A percentile compares a stretch with the other conserved stretches of the same genome.
These are phyloP conservation scores for Drosophila suboccidentalis DNA, from an alignment of 2,888 invertebrate species.

Conservation along the genomic window DNA sequence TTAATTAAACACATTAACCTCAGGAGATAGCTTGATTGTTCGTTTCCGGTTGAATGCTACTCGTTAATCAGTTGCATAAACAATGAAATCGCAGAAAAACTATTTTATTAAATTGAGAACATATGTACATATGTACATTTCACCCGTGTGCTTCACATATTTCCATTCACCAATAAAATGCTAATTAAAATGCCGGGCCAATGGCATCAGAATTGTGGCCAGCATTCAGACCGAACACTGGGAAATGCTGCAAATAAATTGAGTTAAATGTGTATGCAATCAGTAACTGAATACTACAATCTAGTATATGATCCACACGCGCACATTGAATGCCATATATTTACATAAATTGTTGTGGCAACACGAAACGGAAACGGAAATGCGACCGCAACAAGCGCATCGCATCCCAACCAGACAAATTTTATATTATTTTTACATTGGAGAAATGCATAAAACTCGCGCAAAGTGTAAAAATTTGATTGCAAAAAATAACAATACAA, in stretches of 20 bases:
- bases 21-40: conserved; percentile 8
- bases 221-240: conserved; percentile 14
- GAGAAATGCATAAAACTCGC: conserved; percentile 1
- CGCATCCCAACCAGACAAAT: conserved; percentile 37
- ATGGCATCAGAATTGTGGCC: conserved; percentile 47
- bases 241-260: conserved; percentile 52
- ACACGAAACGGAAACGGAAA: conserved; percentile 67
- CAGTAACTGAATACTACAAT: conserved; percentile 41
- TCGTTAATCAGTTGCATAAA: conserved; percentile 32
- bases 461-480: conserved; percentile 31
- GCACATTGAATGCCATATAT: conserved; percentile 21
- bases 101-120: conserved; percentile 34
- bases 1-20: conserved; percentile 46
- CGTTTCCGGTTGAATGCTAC: background rate
- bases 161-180: conserved; percentile 17
- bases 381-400: conserved; percentile 49
- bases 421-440: conserved; percentile 20
- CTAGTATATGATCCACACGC: conserved; percentile 22
- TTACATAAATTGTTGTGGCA: conserved; percentile 44
- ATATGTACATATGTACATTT: background rate
- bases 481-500: conserved; percentile 34
- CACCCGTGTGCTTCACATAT: conserved; percentile 13
- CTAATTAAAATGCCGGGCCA: conserved; percentile 34
- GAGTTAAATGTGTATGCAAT: conserved; percentile 69
- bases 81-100: conserved; percentile 2